These are phyloP conservation scores for Drosophila sordidapex DNA, from an alignment of 2,888 invertebrate genomes.

Conservation along the genomic window DNA sequence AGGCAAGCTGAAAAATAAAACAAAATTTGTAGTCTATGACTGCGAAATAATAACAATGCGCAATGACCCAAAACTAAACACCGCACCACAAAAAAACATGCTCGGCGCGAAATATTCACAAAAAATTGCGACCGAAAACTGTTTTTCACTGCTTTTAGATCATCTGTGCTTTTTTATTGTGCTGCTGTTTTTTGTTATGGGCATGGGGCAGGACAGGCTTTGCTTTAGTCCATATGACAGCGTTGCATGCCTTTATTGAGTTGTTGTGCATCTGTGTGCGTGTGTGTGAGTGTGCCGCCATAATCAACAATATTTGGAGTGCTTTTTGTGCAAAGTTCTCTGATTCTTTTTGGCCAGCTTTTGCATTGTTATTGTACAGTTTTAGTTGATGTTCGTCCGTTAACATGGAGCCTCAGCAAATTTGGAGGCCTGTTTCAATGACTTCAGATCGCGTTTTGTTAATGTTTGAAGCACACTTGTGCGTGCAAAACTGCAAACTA, in stretches of 20 bases:
- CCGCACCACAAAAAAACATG: constrained; percentile 29
- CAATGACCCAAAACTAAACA: constrained; percentile 78
- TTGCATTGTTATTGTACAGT: constrained; percentile 28
- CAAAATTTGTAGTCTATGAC: constrained; percentile 65
- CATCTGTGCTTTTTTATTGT: constrained; percentile 11
- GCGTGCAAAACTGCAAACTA: constrained; percentile 6
- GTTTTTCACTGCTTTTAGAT: constrained; percentile 40
- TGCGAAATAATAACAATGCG: constrained; percentile 72
- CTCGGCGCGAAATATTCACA: constrained; percentile 15
- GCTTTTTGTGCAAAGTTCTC: constrained; percentile 71
- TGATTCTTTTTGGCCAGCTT: constrained; percentile 48
- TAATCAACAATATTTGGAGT: constrained; percentile 78
- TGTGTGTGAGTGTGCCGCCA: constrained; percentile 44
- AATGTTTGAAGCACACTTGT: constrained; percentile 55
- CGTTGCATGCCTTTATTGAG: constrained; percentile 36
- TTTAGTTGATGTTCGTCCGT: constrained; percentile 26
- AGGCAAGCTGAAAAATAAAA: constrained; percentile 48
- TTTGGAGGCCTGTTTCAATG: constrained; percentile 53
- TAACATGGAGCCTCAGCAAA: constrained; percentile 10
- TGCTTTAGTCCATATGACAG: constrained; percentile 38
- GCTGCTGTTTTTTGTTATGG: constrained; percentile 12
- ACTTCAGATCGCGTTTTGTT: constrained; percentile 66
- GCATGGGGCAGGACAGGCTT: constrained; percentile 21
- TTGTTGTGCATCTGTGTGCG: constrained; percentile 1
- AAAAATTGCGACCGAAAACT: constrained; percentile 41